These are phyloP conservation scores for Urocolius indicus DNA, from an alignment of 2,113 vertebrate species.

Conservation along the genomic window DNA sequence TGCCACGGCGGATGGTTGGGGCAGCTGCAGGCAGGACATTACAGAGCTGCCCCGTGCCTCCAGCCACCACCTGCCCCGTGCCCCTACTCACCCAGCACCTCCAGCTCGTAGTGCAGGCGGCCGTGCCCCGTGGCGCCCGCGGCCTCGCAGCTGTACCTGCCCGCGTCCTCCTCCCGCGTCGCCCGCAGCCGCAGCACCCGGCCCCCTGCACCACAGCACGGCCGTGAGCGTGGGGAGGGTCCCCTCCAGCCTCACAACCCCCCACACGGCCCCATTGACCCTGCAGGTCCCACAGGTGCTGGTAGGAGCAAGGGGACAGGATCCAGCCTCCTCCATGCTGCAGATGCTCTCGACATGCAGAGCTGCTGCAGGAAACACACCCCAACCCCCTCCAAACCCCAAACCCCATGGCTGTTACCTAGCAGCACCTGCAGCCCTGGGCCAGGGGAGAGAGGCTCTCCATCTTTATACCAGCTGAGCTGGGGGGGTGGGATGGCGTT, in stretches of 20 bases:
- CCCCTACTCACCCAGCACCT: conserved; percentile 83
- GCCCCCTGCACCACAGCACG: conserved; percentile 77
- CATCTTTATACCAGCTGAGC: conserved; percentile 87
- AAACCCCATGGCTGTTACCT: conserved; percentile 70
- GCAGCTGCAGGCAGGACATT: conserved; percentile 71
- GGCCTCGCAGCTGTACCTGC: conserved; percentile 87
- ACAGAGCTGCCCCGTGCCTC: fast-evolving
- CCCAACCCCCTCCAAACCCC: neutral
- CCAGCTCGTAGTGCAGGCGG: conserved; percentile 86
- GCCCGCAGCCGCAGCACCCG: conserved; percentile 85
- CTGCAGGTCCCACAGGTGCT: fast-evolving
- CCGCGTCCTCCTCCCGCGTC: conserved; percentile 79
- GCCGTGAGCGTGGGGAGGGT: neutral
- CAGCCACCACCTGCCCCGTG: fast-evolving
- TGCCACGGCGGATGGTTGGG: conserved; percentile 79
- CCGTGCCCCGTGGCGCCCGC: conserved; percentile 87
- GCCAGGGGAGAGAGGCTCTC: conserved; percentile 73
- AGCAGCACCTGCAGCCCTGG: conserved; percentile 79
- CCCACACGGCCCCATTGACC: fast-evolving
- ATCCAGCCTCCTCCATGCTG: neutral
- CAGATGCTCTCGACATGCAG: neutral
- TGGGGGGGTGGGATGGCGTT: conserved; percentile 82
- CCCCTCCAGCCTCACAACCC: fast-evolving
- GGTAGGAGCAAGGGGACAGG: neutral
- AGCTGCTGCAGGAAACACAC: neutral